Conservation (phyloP, 2,888 invertebrate species). For the Diplolepis rosae region DNA sequence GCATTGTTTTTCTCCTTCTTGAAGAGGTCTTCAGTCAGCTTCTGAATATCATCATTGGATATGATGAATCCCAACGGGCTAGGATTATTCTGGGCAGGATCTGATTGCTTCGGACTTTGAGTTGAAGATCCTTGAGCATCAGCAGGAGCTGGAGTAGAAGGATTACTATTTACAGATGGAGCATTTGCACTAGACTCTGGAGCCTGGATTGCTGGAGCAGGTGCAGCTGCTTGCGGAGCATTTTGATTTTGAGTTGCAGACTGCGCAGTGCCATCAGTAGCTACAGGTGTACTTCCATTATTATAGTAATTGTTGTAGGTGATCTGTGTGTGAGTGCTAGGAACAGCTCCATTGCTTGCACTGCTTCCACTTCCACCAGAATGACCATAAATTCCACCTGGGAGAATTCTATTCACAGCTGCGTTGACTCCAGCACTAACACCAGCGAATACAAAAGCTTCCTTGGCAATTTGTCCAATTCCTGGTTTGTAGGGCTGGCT, state of each 20-base stretch:
- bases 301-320: slow-evolving; percentile 71
- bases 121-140: slow-evolving; percentile 25
- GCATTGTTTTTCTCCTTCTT: slow-evolving; percentile 85
- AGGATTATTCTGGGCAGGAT: slow-evolving; percentile 48
- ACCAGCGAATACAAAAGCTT: slow-evolving; percentile 69
- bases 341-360: slow-evolving; percentile 49
- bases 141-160: slow-evolving; percentile 35
- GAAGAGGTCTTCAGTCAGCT: slow-evolving; percentile 82
- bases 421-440: slow-evolving; percentile 71
- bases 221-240: slow-evolving; percentile 14
- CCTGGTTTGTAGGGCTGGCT: slow-evolving; percentile 62
- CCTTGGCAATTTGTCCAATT: slow-evolving; percentile 70
- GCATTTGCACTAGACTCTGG: slow-evolving; percentile 42
- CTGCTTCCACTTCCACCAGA: slow-evolving; percentile 37
- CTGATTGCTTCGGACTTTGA: slow-evolving; percentile 14
- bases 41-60: slow-evolving; percentile 79
- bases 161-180: slow-evolving; percentile 25
- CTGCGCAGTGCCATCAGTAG: slow-evolving; percentile 42
- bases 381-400: slow-evolving; percentile 62
- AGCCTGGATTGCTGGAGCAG: neutral
- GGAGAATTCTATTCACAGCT: slow-evolving; percentile 66
- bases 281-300: slow-evolving; percentile 58
- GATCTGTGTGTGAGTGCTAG: slow-evolving; percentile 64
- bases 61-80: slow-evolving; percentile 70
- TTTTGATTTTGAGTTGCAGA: slow-evolving; percentile 35